phyloP scores from a whole-genome alignment of 2,888 invertebrate species.

The Eupeodes luniger region DNA sequence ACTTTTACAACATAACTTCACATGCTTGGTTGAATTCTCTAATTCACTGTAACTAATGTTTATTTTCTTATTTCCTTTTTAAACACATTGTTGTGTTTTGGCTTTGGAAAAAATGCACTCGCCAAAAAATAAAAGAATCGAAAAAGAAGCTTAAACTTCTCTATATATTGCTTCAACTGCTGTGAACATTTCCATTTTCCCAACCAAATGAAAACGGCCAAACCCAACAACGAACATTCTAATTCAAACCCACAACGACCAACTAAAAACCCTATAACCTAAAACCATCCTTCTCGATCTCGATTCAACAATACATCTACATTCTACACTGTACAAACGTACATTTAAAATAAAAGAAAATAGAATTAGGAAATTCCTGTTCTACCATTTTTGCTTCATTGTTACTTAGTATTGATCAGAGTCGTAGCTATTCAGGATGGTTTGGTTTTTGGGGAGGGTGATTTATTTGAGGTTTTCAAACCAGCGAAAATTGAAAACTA shows the following conservation, averaged over 20 bases:
- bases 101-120: conserved; percentile 42
- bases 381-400: conserved; percentile 14
- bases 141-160: conserved; percentile 33
- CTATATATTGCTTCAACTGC: conserved; percentile 15
- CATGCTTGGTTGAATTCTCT: conserved; percentile 33
- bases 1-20: conserved; percentile 18
- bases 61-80: conserved; percentile 42
- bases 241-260: conserved; percentile 40
- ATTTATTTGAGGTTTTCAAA: background rate
- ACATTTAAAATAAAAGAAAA: conserved; percentile 34
- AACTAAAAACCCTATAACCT: no score
- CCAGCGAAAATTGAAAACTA: no score
- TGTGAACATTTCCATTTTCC: conserved; percentile 43
- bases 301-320: background rate
- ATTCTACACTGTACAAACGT: no score
- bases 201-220: conserved; percentile 14
- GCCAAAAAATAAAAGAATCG: background rate
- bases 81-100: conserved; percentile 46
- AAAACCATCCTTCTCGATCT: no score
- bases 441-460: background rate
- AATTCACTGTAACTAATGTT: conserved; percentile 54
- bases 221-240: conserved; percentile 35
- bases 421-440: background rate
- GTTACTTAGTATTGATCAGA: background rate
- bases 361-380: conserved; percentile 52